Conservation (phyloP, 2,113 vertebrate species). For the Ranitomeya variabilis region DNA sequence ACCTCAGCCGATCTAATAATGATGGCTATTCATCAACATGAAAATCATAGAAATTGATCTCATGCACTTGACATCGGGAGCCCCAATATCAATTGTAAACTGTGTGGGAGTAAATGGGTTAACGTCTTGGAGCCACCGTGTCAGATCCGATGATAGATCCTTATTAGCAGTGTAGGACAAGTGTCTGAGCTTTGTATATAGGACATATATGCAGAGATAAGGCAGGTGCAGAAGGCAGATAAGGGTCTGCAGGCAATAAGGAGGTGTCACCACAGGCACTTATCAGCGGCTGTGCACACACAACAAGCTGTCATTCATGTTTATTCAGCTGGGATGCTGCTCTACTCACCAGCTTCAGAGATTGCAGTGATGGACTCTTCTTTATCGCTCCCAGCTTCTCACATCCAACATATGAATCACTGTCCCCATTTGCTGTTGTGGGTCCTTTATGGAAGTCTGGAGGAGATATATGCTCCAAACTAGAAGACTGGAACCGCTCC, state of each 20-base stretch:
- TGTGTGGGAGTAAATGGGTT: background rate
- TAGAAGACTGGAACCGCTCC: slow-evolving; percentile 75
- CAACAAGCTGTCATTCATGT: slow-evolving; percentile 4
- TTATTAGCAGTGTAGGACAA: slow-evolving; percentile 20
- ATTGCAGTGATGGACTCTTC: slow-evolving; percentile 87
- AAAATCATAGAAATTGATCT: no score
- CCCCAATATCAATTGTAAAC: background rate
- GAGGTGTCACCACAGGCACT: background rate
- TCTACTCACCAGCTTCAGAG: slow-evolving; percentile 81
- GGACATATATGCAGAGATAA: slow-evolving; percentile 27
- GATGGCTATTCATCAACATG: no score
- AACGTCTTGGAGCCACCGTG: background rate
- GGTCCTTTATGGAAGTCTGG: rapidly evolving
- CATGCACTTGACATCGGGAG: background rate
- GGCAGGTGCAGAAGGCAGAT: slow-evolving; percentile 40
- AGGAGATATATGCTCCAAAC: slow-evolving; percentile 78
- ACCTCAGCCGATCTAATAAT: no score
- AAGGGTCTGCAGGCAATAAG: background rate
- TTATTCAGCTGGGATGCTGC: background rate
- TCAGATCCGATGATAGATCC: slow-evolving; percentile 4
- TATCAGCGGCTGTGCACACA: background rate
- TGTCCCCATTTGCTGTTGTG: background rate
- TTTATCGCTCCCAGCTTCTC: slow-evolving; percentile 67
- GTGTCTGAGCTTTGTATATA: slow-evolving; percentile 28
- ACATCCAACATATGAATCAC: slow-evolving; percentile 28